phyloP scores from a whole-genome alignment of 2,113 vertebrate species.

The Gymnocephalus cernua region DNA sequence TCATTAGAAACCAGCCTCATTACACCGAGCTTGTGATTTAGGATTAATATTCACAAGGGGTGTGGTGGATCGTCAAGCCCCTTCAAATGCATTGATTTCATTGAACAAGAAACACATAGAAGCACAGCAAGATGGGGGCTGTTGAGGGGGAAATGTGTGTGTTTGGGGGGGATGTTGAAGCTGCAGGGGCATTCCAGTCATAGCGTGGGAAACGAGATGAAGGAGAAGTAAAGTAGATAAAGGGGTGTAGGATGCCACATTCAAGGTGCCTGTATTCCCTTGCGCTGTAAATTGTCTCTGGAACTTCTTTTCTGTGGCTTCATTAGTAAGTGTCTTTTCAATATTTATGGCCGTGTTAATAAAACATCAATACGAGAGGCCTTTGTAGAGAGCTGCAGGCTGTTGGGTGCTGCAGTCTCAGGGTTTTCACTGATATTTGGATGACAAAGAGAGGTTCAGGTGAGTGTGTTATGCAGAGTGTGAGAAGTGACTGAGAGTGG shows the following conservation, averaged over 20 bases:
- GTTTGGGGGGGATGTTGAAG: not conserved
- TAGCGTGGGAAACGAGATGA: constrained; percentile 53
- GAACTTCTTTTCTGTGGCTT: constrained; percentile 71
- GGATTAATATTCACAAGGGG: constrained; percentile 76
- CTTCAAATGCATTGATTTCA: constrained; percentile 69
- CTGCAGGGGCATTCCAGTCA: constrained; percentile 50
- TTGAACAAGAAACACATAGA: constrained; percentile 46
- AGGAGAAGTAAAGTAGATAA: constrained; percentile 40
- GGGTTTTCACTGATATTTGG: constrained; percentile 47
- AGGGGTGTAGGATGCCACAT: constrained; percentile 42
- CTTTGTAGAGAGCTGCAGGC: constrained; percentile 67
- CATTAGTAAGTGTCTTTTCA: constrained; percentile 82
- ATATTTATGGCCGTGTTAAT: constrained; percentile 83
- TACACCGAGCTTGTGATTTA: constrained; percentile 72
- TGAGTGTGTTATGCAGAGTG: constrained; percentile 46
- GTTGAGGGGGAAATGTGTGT: constrained; percentile 2
- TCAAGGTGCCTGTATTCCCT: constrained; percentile 58
- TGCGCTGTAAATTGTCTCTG: constrained; percentile 69
- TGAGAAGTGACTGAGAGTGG: constrained; percentile 26
- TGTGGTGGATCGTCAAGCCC: constrained; percentile 65
- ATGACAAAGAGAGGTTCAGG: constrained; percentile 54
- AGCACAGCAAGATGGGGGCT: constrained; percentile 5
- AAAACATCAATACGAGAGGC: constrained; percentile 79
- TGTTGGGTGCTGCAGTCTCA: constrained; percentile 47
- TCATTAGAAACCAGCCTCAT: constrained; percentile 77